phyloP scores from a whole-genome alignment of 2,888 invertebrate species.

The Diloba caeruleocephala region DNA sequence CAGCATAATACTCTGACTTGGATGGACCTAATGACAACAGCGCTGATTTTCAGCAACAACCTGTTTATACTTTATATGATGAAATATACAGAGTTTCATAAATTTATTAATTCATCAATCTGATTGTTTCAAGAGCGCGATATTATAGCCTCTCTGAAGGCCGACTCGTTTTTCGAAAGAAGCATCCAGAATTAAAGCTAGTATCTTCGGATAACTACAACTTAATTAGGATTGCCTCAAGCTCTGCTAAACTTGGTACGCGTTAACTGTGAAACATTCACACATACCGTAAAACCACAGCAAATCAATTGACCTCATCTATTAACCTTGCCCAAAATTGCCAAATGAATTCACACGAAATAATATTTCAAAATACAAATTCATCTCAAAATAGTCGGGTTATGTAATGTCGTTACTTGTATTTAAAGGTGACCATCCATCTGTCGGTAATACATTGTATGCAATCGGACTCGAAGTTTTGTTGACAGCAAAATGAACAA shows the following conservation, averaged over 20 bases:
- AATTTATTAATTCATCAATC: too few species aligned
- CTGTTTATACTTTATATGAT: too few species aligned
- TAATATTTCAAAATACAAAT: slow-evolving; percentile 46
- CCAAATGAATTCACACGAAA: slow-evolving; percentile 56
- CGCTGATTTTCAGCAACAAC: too few species aligned
- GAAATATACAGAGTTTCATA: too few species aligned
- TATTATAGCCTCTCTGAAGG: too few species aligned
- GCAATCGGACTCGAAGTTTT: not conserved
- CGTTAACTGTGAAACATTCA: slow-evolving; percentile 37
- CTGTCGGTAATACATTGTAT: not conserved
- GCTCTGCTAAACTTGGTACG: slow-evolving; percentile 35
- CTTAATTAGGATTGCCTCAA: slow-evolving; percentile 30
- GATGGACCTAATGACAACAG: too few species aligned
- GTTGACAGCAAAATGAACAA: too few species aligned
- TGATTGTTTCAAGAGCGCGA: too few species aligned
- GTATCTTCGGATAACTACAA: slow-evolving; percentile 4
- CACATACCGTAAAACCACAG: slow-evolving; percentile 38
- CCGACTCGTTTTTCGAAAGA: too few species aligned
- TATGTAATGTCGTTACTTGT: slow-evolving; percentile 8
- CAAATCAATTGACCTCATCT: slow-evolving; percentile 54
- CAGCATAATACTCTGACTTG: too few species aligned
- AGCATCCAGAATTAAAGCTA: not conserved
- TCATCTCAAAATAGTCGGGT: slow-evolving; percentile 35
- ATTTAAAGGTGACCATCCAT: not conserved
- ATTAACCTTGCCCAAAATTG: slow-evolving; percentile 51